Evolutionary conservation across 1,140 invertebrate genomes (phyloP).

Genomic region (Papilio polyxenes): DNA sequence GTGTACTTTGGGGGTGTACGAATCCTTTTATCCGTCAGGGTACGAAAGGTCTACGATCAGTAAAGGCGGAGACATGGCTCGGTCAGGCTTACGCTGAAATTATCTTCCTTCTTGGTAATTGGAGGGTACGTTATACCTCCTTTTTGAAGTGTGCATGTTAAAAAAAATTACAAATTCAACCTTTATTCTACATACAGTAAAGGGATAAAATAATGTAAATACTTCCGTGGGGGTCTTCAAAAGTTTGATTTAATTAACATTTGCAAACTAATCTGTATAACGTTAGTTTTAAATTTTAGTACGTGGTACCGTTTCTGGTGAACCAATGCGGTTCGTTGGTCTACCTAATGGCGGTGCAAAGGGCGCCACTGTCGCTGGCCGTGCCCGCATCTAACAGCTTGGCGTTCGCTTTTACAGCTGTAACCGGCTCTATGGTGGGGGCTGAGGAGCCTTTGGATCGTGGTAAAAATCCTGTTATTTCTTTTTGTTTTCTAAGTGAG

Average conservation of each 20-base stretch:
- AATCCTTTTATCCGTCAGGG: constrained; percentile 86
- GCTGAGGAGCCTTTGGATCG: constrained; percentile 60
- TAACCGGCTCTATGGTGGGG: constrained; percentile 79
- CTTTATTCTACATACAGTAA: background rate
- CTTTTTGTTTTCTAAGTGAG: constrained; percentile 23
- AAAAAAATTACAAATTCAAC: background rate
- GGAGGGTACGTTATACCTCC: constrained; percentile 70
- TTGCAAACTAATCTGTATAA: too few species aligned
- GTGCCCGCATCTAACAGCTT: constrained; percentile 86
- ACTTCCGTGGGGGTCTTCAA: too few species aligned
- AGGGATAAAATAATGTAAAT: too few species aligned
- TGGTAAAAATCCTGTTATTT: constrained; percentile 44
- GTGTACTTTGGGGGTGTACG: constrained; percentile 84
- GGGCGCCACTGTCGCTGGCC: constrained; percentile 83
- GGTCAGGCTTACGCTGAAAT: constrained; percentile 82
- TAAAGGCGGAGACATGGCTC: constrained; percentile 74
- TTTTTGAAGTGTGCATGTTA: background rate
- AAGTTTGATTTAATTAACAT: too few species aligned
- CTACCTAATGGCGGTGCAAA: constrained; percentile 83
- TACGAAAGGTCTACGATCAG: constrained; percentile 82
- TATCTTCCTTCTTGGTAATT: constrained; percentile 82
- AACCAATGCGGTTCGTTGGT: constrained; percentile 86
- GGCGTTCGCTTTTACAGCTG: constrained; percentile 85
- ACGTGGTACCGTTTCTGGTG: constrained; percentile 84
- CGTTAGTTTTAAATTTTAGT: constrained; percentile 68